phyloP scores from a whole-genome alignment of 2,113 vertebrate genomes.

The Accipiter virgatus region DNA sequence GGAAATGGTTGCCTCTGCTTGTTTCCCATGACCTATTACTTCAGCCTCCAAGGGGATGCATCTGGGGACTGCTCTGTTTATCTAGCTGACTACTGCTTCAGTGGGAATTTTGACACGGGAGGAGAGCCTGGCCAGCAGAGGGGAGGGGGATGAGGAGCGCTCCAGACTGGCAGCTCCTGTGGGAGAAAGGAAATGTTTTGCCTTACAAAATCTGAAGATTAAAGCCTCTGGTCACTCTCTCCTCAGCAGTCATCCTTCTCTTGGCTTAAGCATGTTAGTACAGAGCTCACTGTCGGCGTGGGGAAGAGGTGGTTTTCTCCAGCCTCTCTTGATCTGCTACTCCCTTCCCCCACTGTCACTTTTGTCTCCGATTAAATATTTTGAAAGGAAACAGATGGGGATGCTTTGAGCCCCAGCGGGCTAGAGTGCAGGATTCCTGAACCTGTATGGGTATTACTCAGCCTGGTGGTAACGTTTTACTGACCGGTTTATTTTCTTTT shows the following conservation, averaged over 20 bases:
- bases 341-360: conserved; percentile 53
- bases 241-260: not conserved
- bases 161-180: conserved; percentile 17
- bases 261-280: conserved; percentile 3
- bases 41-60: conserved; percentile 35
- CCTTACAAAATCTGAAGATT: conserved; percentile 38
- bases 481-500: conserved; percentile 51
- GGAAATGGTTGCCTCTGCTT: conserved; percentile 41
- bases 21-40: conserved; percentile 61
- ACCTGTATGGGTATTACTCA: conserved; percentile 25
- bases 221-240: conserved; percentile 10
- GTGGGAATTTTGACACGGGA: conserved; percentile 33
- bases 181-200: conserved; percentile 32
- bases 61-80: conserved; percentile 53
- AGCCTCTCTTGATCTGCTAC: not conserved
- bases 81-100: conserved; percentile 50
- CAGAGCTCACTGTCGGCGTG: not conserved
- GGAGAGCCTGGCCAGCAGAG: not conserved
- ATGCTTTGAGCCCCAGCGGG: not conserved
- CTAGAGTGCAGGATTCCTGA: conserved; percentile 24
- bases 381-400: conserved; percentile 61
- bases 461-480: conserved; percentile 35
- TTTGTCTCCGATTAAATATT: conserved; percentile 37
- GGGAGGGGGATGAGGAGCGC: fast-evolving
- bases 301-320: conserved; percentile 26